Percentiles rank a stretch among this genome's conserved stretches.
Conservation (phyloP, 1,140 invertebrate genomes). For the Magallana angulata region DNA sequence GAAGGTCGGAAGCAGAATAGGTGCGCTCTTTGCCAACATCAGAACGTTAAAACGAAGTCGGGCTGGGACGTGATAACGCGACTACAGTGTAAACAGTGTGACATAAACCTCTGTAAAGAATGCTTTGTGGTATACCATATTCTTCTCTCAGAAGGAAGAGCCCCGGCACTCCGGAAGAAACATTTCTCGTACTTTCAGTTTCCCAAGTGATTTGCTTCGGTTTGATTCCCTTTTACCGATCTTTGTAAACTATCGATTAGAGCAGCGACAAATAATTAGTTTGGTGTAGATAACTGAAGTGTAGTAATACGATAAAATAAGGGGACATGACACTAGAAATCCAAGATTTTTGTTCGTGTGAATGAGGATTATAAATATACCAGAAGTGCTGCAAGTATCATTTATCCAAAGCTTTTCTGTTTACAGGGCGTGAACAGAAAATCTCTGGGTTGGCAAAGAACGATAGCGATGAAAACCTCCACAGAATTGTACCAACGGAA, state of each 20-base stretch:
- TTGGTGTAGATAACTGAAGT: too few species aligned
- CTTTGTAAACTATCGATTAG: too few species aligned
- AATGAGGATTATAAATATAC: too few species aligned
- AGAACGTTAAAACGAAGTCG: conserved; percentile 29
- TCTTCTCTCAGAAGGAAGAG: conserved; percentile 17
- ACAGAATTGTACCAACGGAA: conserved; percentile 32
- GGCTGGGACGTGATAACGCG: conserved; percentile 22
- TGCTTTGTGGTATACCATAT: conserved; percentile 28
- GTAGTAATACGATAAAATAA: too few species aligned
- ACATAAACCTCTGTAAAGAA: conserved; percentile 26
- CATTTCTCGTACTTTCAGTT: neutral
- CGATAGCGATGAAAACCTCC: neutral
- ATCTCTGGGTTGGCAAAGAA: neutral
- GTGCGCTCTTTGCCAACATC: conserved; percentile 10
- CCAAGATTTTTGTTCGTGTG: too few species aligned
- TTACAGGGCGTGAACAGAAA: conserved; percentile 30
- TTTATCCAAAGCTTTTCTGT: conserved; percentile 33
- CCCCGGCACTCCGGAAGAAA: neutral
- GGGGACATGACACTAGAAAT: too few species aligned
- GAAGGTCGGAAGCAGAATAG: conserved; percentile 30
- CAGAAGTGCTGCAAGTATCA: neutral
- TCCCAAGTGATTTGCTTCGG: neutral
- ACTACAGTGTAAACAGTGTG: conserved; percentile 22
- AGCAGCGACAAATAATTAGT: too few species aligned
- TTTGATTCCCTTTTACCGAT: neutral